Percentiles rank a stretch among this genome's conserved stretches.
Conservation (phyloP, 2,113 vertebrate species). For the Electrona antarctica region DNA sequence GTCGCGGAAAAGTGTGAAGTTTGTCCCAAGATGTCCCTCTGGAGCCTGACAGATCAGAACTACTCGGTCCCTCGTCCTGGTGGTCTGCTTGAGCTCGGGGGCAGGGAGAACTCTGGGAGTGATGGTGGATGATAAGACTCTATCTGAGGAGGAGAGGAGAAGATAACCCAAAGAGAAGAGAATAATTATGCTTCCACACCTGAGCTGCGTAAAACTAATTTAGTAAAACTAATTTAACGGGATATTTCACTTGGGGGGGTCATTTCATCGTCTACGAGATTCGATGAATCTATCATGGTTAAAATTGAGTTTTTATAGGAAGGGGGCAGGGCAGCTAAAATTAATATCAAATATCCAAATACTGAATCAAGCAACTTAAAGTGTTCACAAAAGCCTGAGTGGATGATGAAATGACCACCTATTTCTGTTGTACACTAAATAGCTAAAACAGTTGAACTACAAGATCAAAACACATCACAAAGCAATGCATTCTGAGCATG, state of each 20-base stretch:
- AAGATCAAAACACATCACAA: too few relatives aligned
- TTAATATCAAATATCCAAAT: too few relatives aligned
- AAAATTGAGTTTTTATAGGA: too few relatives aligned
- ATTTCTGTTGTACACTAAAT: not conserved
- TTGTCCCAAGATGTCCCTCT: conserved; percentile 46
- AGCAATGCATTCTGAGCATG: too few relatives aligned
- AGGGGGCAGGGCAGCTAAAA: too few relatives aligned
- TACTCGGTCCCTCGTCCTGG: conserved; percentile 11
- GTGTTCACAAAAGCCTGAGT: too few relatives aligned
- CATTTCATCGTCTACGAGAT: too few relatives aligned
- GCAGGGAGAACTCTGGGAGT: conserved; percentile 1
- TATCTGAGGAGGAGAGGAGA: conserved; percentile 33
- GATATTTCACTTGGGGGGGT: too few relatives aligned
- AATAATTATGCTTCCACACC: conserved; percentile 16
- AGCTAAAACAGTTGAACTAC: not conserved
- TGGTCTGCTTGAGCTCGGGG: conserved; percentile 53
- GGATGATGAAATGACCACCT: too few relatives aligned
- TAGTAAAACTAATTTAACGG: conserved; percentile 10
- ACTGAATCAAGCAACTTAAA: too few relatives aligned
- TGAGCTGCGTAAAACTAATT: not conserved
- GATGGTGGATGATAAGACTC: conserved; percentile 21
- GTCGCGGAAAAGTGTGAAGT: conserved; percentile 57
- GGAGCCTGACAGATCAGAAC: conserved; percentile 67
- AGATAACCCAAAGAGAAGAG: not conserved
- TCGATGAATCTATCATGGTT: too few relatives aligned